These are phyloP conservation scores for Oxycera nigricornis DNA, from an alignment of 2,888 invertebrate genomes.

Conservation along the genomic window DNA sequence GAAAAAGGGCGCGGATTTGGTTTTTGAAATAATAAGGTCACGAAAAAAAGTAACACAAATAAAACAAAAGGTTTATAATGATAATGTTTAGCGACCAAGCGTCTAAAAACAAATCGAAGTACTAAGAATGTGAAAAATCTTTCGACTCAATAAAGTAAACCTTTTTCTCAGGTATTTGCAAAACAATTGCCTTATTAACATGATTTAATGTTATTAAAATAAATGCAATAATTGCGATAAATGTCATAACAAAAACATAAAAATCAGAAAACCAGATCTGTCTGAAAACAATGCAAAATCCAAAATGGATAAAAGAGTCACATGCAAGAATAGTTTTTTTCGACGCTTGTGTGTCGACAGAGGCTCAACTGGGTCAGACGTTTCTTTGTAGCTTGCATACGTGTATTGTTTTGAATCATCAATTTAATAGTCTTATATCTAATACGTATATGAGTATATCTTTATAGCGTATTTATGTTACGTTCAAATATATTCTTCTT, in stretches of 20 bases:
- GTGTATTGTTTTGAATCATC: constrained; percentile 38
- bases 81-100: constrained; percentile 27
- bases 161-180: constrained; percentile 19
- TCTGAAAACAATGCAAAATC: background rate
- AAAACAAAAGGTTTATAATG: constrained; percentile 31
- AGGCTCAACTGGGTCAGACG: background rate
- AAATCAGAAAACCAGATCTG: background rate
- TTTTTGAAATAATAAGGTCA: background rate
- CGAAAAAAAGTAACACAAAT: constrained; percentile 13
- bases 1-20: background rate
- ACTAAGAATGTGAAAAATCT: constrained; percentile 7
- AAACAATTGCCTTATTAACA: constrained; percentile 39
- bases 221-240: constrained; percentile 17
- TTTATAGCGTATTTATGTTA: constrained; percentile 48
- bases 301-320: background rate
- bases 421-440: constrained; percentile 56
- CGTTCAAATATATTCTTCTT: constrained; percentile 37
- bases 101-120: constrained; percentile 13
- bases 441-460: constrained; percentile 61
- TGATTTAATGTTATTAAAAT: constrained; percentile 7
- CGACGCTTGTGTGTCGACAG: background rate
- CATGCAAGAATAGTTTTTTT: background rate
- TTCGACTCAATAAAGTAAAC: constrained; percentile 1
- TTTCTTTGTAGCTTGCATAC: background rate
- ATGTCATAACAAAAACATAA: constrained; percentile 22